These are phyloP conservation scores for Misgurnus mizolepis DNA, from an alignment of 2,113 vertebrate genomes.

Conservation along the genomic window DNA sequence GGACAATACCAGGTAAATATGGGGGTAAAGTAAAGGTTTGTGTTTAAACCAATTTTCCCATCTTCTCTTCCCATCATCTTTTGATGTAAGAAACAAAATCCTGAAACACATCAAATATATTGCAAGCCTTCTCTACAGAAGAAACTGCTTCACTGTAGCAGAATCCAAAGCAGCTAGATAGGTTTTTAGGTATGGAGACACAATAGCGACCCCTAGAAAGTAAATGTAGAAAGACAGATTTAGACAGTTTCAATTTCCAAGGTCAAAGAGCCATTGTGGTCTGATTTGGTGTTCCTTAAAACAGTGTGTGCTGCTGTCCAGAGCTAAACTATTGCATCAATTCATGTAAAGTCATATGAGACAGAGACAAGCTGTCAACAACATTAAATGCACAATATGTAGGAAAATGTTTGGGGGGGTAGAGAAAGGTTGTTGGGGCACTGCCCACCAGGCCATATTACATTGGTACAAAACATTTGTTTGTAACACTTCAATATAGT, in stretches of 20 bases:
- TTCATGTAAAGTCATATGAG: background rate
- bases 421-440: too few relatives aligned
- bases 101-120: background rate
- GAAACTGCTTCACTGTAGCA: background rate
- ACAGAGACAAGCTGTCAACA: background rate
- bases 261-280: background rate
- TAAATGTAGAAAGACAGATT: background rate
- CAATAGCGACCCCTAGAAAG: background rate
- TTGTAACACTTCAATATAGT: too few relatives aligned
- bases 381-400: too few relatives aligned
- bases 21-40: slow-evolving; percentile 37
- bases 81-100: background rate
- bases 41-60: slow-evolving; percentile 38
- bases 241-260: background rate
- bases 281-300: background rate
- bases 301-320: background rate
- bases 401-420: too few relatives aligned
- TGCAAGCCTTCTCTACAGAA: background rate
- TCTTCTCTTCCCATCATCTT: background rate
- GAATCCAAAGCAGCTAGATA: background rate
- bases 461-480: too few relatives aligned
- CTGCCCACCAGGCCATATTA: too few relatives aligned
- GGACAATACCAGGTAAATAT: slow-evolving; percentile 9
- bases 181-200: too few relatives aligned
- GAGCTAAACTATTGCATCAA: too few relatives aligned